phyloP scores from a whole-genome alignment of 2,113 vertebrate species.

The Epinephelus fuscoguttatus region DNA sequence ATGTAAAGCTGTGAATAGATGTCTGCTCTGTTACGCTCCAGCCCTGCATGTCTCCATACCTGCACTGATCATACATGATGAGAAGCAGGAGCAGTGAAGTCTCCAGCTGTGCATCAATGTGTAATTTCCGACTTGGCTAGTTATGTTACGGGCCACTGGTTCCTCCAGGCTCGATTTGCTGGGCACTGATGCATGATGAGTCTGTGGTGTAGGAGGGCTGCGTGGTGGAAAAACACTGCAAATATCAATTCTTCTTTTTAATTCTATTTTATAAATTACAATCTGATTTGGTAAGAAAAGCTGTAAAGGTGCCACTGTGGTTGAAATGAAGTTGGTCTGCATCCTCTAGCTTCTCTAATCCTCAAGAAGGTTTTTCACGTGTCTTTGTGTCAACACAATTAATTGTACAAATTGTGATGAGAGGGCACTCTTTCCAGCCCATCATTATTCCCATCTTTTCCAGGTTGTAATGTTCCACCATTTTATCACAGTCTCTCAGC shows the following conservation, averaged over 20 bases:
- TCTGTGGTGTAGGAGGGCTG: conserved; percentile 2
- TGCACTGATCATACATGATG: conserved; percentile 46
- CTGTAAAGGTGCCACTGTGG: background rate
- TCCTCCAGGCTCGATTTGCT: conserved; percentile 34
- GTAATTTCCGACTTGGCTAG: conserved; percentile 45
- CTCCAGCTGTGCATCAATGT: conserved; percentile 65
- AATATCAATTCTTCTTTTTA: background rate
- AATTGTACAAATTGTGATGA: background rate
- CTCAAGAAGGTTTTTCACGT: background rate
- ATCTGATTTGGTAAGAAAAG: background rate
- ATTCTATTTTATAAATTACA: background rate
- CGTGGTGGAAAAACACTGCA: conserved; percentile 1
- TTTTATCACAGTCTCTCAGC: no score
- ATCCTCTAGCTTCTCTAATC: background rate
- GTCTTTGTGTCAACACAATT: background rate
- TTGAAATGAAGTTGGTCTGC: no score
- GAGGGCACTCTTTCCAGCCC: no score
- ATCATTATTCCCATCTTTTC: no score
- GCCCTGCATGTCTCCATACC: conserved; percentile 50
- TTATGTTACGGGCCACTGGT: conserved; percentile 43
- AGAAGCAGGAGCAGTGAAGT: conserved; percentile 41
- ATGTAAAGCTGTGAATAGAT: conserved; percentile 56
- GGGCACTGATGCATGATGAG: conserved; percentile 42
- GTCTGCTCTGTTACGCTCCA: conserved; percentile 10
- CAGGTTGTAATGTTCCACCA: no score